These are phyloP conservation scores for Ophioninae sp. DNA, from an alignment of 2,888 invertebrate genomes.

Conservation along the genomic window DNA sequence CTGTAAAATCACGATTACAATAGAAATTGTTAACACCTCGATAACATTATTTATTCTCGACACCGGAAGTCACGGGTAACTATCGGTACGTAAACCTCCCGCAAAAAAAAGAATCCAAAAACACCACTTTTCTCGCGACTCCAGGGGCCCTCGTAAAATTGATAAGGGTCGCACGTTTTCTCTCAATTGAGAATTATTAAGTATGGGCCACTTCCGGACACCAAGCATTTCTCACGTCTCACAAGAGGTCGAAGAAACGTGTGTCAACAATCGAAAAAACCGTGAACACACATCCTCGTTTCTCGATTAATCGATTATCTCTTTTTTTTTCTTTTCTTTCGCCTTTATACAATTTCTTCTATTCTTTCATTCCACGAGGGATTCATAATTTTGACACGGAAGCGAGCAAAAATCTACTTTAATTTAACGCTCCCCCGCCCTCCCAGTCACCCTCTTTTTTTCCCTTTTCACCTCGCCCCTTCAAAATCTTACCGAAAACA, in stretches of 20 bases:
- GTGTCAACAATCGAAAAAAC: conserved; percentile 45
- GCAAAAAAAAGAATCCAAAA: neutral
- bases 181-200: neutral
- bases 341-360: conserved; percentile 3
- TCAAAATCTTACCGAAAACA: conserved; percentile 22
- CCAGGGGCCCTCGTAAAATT: neutral
- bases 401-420: conserved; percentile 33
- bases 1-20: no score
- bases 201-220: neutral
- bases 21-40: no score
- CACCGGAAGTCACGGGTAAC: no score
- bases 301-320: conserved; percentile 44
- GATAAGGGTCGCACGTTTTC: neutral
- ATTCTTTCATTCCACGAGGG: conserved; percentile 21
- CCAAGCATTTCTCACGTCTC: conserved; percentile 26
- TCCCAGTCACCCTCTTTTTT: conserved; percentile 3
- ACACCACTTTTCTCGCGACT: neutral
- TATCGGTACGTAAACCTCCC: no score
- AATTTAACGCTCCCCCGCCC: neutral
- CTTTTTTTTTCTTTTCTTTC: conserved; percentile 16
- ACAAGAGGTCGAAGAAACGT: conserved; percentile 23
- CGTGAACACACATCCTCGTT: conserved; percentile 44
- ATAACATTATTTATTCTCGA: no score
- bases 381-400: conserved; percentile 48
- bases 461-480: conserved; percentile 29